Percentiles rank a stretch among this genome's conserved stretches.
These are phyloP conservation scores for Platyscapa corneri DNA, from an alignment of 1,140 invertebrate genomes.

Conservation along the genomic window DNA sequence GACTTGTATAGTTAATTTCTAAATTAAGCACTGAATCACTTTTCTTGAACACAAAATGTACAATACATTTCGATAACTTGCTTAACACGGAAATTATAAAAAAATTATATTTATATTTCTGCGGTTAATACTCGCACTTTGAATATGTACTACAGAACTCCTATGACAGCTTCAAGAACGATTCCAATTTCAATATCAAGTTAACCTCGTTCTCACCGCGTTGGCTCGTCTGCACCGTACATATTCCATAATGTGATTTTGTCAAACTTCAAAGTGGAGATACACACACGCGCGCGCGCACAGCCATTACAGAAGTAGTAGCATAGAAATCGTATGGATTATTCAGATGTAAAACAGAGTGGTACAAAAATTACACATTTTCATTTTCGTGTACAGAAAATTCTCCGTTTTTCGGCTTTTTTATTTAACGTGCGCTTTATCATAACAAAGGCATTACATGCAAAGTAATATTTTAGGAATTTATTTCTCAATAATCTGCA, in stretches of 20 bases:
- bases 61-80: no score
- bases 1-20: no score
- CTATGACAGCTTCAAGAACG: neutral
- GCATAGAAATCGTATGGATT: neutral
- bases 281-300: neutral
- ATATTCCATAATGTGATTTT: neutral
- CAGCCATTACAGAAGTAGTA: no score
- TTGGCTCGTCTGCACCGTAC: neutral
- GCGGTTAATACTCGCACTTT: no score
- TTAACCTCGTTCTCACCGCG: neutral
- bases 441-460: no score
- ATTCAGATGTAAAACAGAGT: neutral
- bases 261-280: neutral
- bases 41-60: no score
- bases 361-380: neutral
- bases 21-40: no score
- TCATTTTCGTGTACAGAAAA: neutral
- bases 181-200: constrained; percentile 36
- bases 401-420: neutral
- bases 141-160: no score
- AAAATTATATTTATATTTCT: no score
- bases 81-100: no score
- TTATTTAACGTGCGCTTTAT: neutral
- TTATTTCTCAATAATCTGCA: no score
- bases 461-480: no score